A percentile compares a stretch with the other conserved stretches of the same genome.
Evolutionary conservation across 2,113 vertebrate species (phyloP).

Genomic region (Columba livia): DNA sequence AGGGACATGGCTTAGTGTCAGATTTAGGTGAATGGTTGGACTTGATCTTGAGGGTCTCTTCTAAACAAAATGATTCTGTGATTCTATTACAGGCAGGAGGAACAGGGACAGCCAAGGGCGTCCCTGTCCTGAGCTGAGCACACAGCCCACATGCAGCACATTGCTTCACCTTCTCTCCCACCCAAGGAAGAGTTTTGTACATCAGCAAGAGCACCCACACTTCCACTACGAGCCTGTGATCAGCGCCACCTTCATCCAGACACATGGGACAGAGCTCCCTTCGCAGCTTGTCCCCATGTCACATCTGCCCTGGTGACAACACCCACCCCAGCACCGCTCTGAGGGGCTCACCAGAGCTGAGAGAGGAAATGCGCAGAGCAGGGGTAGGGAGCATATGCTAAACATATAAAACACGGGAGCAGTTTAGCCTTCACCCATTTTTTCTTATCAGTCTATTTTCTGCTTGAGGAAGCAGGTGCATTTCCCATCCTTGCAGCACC

Average conservation of each 20-base stretch:
- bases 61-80: no score
- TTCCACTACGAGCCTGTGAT: rapidly evolving
- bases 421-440: slow-evolving; percentile 24
- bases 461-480: slow-evolving; percentile 70
- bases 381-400: slow-evolving; percentile 43
- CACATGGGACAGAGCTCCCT: rapidly evolving
- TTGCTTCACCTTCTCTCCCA: not conserved
- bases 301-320: not conserved
- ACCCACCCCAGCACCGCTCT: not conserved
- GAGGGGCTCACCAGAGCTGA: rapidly evolving
- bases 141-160: rapidly evolving
- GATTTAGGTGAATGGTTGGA: no score
- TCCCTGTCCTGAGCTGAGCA: not conserved
- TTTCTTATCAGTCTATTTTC: slow-evolving; percentile 68
- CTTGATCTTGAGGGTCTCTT: no score
- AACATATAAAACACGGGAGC: not conserved
- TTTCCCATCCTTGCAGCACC: slow-evolving; percentile 34
- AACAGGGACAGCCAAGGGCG: not conserved
- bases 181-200: not conserved
- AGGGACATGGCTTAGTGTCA: no score
- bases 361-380: not conserved
- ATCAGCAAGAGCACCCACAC: not conserved
- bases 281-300: rapidly evolving
- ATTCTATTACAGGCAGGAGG: not conserved
- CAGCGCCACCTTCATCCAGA: not conserved